Conservation (phyloP, 2,113 vertebrate species). For the Stegostoma tigrinum region DNA sequence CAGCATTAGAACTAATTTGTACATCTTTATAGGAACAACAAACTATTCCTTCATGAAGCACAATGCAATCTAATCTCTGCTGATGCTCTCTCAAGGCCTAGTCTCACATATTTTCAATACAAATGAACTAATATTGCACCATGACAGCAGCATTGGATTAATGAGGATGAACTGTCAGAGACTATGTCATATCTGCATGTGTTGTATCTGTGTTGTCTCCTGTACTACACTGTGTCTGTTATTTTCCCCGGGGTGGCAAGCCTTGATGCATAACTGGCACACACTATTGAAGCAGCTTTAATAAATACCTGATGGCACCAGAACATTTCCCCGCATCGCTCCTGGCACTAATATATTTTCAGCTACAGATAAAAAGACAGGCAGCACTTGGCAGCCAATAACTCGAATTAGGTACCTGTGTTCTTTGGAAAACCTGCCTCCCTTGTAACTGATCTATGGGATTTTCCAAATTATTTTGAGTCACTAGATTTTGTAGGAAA, state of each 20-base stretch:
- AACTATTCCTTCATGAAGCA: not conserved
- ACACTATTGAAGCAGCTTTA: not conserved
- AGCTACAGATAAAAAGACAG: not conserved
- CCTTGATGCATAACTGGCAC: not conserved
- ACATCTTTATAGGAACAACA: not conserved
- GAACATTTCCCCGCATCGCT: not conserved
- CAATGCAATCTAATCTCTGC: not conserved
- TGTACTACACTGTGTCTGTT: not conserved
- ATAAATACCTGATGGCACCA: not conserved
- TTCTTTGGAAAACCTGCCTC: not conserved
- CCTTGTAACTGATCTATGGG: not conserved
- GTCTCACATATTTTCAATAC: not conserved
- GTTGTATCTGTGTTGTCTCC: not conserved
- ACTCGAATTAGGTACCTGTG: not conserved
- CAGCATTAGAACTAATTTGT: not conserved
- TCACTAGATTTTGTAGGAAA: not conserved
- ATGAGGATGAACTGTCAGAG: not conserved
- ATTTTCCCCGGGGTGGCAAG: not conserved
- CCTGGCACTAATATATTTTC: not conserved
- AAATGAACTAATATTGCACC: not conserved
- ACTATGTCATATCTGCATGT: not conserved
- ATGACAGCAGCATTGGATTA: not conserved
- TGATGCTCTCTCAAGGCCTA: not conserved
- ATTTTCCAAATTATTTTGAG: conserved; percentile 10
- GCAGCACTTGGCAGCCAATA: not conserved